A percentile compares a stretch with the other conserved stretches of the same genome.
phyloP scores from a whole-genome alignment of 2,888 invertebrate species.

The Tetrapedia diversipes region DNA sequence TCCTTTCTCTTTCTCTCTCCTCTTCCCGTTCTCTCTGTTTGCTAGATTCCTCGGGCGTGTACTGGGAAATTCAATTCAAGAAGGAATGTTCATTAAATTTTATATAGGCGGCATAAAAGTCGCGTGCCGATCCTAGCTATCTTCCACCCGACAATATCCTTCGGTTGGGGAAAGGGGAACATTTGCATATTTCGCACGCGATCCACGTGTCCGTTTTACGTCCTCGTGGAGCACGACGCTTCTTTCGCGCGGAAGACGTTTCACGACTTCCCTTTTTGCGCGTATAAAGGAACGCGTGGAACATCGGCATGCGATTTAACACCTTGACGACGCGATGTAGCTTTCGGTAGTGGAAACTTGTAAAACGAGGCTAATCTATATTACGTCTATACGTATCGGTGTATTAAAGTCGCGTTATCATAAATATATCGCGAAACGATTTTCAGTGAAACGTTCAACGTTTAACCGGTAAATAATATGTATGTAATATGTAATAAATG shows the following conservation, averaged over 20 bases:
- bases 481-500: no score
- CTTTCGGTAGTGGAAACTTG: no score
- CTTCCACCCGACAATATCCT: neutral
- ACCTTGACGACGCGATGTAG: no score
- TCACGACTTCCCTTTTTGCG: neutral
- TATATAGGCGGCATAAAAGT: constrained; percentile 34
- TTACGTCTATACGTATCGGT: no score
- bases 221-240: neutral
- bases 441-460: no score
- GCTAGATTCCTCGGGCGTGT: constrained; percentile 28
- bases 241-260: neutral
- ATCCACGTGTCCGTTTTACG: constrained; percentile 13
- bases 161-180: neutral
- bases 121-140: constrained; percentile 22
- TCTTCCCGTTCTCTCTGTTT: neutral
- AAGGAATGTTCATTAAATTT: constrained; percentile 58
- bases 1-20: constrained; percentile 17
- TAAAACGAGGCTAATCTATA: no score
- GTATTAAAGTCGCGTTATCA: no score
- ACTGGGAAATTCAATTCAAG: constrained; percentile 48
- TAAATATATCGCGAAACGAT: no score
- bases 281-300: no score
- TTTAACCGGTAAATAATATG: no score
- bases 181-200: constrained; percentile 41
- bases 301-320: no score